These are phyloP conservation scores for Carlito syrichta DNA, from an alignment of 2,113 vertebrate genomes.

Conservation along the genomic window DNA sequence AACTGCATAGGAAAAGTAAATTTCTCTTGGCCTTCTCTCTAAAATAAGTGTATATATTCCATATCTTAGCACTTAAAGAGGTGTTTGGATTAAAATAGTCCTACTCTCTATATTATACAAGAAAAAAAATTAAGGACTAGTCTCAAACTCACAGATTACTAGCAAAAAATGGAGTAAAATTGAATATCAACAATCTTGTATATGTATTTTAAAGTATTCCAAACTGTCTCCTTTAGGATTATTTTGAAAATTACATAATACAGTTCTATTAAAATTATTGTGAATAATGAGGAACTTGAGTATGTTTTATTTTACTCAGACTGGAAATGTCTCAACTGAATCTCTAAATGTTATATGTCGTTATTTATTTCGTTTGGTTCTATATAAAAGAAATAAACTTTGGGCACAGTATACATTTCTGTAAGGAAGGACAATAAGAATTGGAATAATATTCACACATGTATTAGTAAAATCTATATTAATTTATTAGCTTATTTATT, in stretches of 20 bases:
- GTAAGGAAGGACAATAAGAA: background rate
- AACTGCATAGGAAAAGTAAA: background rate
- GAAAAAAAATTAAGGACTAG: background rate
- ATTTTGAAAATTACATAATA: background rate
- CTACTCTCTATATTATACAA: background rate
- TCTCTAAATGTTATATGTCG: background rate
- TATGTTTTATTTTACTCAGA: background rate
- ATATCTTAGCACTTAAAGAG: background rate
- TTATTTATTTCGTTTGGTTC: background rate
- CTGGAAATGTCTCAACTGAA: background rate
- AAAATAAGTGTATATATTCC: background rate
- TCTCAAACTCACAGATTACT: background rate
- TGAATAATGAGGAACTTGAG: background rate
- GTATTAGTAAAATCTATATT: no score
- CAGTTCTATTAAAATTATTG: background rate
- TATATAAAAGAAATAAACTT: background rate
- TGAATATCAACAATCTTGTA: background rate
- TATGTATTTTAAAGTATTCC: background rate
- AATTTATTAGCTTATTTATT: no score
- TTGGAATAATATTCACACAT: no score
- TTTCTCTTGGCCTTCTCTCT: background rate
- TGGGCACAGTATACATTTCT: background rate
- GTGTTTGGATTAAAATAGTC: background rate
- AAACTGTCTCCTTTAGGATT: background rate
- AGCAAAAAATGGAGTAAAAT: background rate